These are phyloP conservation scores for Ochotona curzoniae DNA, from an alignment of 2,113 vertebrate species.

Conservation along the genomic window DNA sequence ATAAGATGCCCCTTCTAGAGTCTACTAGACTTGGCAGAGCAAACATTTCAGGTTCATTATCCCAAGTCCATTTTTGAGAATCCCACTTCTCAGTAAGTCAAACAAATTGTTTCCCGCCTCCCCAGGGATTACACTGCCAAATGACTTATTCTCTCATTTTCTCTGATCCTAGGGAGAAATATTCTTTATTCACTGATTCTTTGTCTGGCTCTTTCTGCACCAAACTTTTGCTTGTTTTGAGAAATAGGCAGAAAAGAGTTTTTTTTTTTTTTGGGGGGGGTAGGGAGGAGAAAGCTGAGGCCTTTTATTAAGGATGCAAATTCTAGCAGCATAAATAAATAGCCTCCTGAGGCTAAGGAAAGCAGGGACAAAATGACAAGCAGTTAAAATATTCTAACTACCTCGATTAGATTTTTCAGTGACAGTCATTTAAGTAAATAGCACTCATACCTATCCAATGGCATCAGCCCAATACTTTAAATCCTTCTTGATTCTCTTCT, in stretches of 20 bases:
- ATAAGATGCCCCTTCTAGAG: not conserved
- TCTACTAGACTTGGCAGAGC: not conserved
- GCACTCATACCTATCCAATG: not conserved
- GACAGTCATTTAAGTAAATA: not conserved
- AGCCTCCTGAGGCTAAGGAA: not conserved
- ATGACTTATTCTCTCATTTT: slow-evolving; percentile 28
- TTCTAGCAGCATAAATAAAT: not conserved
- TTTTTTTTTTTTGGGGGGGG: too few species aligned
- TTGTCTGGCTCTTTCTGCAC: not conserved
- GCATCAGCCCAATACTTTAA: not conserved
- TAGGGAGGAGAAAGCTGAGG: not conserved
- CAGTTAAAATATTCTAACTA: not conserved
- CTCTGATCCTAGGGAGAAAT: not conserved
- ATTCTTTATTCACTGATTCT: slow-evolving; percentile 52
- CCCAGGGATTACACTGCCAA: slow-evolving; percentile 26
- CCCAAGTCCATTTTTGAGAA: not conserved
- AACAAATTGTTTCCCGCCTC: not conserved
- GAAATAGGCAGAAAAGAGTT: slow-evolving; percentile 4
- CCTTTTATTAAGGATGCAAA: not conserved
- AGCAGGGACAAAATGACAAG: not conserved
- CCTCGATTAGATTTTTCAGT: not conserved
- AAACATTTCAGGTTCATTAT: not conserved
- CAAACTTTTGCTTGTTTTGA: slow-evolving; percentile 51
- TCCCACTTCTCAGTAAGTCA: not conserved
- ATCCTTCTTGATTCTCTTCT: not conserved